A percentile compares a stretch with the other conserved stretches of the same genome.
phyloP scores from a whole-genome alignment of 2,888 invertebrate species.

The Pomacea canaliculata region DNA sequence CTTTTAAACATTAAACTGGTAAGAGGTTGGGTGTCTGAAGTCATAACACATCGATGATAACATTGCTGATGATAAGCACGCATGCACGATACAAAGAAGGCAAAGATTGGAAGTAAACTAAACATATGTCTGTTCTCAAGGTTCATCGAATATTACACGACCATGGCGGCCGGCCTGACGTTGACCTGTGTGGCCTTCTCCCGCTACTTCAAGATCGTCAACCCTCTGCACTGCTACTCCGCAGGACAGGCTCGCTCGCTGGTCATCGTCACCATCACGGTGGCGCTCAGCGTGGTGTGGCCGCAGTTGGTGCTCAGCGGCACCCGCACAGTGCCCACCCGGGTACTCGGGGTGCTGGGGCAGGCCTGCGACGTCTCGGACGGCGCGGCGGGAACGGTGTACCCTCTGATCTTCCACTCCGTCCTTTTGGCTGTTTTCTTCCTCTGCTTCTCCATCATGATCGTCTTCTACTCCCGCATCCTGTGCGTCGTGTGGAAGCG shows the following conservation, averaged over 20 bases:
- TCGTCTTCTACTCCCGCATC: slow-evolving; percentile 46
- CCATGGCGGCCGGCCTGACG: slow-evolving; percentile 49
- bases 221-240: slow-evolving; percentile 51
- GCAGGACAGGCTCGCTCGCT: slow-evolving; percentile 47
- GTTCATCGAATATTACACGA: slow-evolving; percentile 47
- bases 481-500: slow-evolving; percentile 45
- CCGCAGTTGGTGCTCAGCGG: slow-evolving; percentile 51
- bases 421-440: slow-evolving; percentile 43
- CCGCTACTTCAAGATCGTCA: slow-evolving; percentile 53
- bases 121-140: not conserved
- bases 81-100: too few relatives aligned
- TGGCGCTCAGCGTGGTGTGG: slow-evolving; percentile 45
- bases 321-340: slow-evolving; percentile 41
- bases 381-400: slow-evolving; percentile 34
- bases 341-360: slow-evolving; percentile 40
- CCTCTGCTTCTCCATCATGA: slow-evolving; percentile 43
- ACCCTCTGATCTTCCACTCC: slow-evolving; percentile 45
- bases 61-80: too few relatives aligned
- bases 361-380: slow-evolving; percentile 51
- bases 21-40: not conserved
- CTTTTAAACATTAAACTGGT: not conserved
- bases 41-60: too few relatives aligned
- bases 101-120: too few relatives aligned
- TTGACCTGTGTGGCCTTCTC: slow-evolving; percentile 54
- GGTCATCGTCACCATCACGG: slow-evolving; percentile 37